A percentile compares a stretch with the other conserved stretches of the same genome.
Conservation (phyloP, 2,797 vertebrate species). For the Falco biarmicus region DNA sequence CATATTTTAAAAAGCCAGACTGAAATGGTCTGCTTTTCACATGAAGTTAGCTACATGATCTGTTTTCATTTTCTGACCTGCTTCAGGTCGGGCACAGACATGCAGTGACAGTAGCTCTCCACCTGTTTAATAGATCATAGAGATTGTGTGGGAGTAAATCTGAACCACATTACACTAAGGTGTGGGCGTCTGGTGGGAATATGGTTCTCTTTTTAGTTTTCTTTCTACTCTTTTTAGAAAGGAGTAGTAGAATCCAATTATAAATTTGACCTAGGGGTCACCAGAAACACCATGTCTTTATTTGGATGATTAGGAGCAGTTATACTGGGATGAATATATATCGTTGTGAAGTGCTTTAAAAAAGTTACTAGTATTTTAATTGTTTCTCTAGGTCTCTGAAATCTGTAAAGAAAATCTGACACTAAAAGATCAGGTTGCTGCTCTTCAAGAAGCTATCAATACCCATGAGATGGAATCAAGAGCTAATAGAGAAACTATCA, state of each 20-base stretch:
- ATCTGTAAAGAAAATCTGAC: conserved; percentile 77
- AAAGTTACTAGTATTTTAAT: neutral
- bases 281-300: neutral
- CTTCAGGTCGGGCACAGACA: neutral
- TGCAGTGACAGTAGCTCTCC: neutral
- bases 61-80: neutral
- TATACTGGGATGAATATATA: neutral
- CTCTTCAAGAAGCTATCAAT: conserved; percentile 82
- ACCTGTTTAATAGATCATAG: neutral
- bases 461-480: conserved; percentile 89
- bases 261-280: neutral
- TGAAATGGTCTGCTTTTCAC: neutral
- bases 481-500: conserved; percentile 87
- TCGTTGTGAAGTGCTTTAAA: neutral
- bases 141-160: neutral
- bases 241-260: neutral
- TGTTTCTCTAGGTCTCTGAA: conserved; percentile 74
- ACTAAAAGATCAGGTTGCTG: conserved; percentile 76
- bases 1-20: neutral
- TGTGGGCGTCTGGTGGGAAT: neutral
- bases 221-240: neutral
- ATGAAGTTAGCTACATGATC: neutral
- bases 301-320: neutral
- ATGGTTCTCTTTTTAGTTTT: neutral
- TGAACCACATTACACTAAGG: neutral